Evolutionary conservation across 2,888 invertebrate genomes (phyloP).

Genomic region (Rhagonycha lutea): DNA sequence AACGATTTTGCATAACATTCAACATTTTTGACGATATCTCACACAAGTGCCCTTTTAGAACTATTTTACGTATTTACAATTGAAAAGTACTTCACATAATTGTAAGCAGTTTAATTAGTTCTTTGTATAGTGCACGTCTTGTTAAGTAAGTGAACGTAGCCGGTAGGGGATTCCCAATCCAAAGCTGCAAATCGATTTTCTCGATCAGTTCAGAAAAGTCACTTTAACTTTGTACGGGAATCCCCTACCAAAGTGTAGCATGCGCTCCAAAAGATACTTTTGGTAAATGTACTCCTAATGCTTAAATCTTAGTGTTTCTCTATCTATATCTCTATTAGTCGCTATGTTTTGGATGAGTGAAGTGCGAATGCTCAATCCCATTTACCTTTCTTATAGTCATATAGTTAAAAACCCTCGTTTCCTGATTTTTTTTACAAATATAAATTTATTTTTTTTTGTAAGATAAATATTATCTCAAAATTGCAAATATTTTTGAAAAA

Average conservation of each 20-base stretch:
- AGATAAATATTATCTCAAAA: neutral
- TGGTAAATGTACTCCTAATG: slow-evolving; percentile 11
- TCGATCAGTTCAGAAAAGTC: neutral
- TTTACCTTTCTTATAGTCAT: slow-evolving; percentile 9
- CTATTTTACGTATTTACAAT: neutral
- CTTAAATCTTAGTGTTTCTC: slow-evolving; percentile 28
- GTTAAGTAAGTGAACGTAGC: neutral
- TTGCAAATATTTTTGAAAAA: neutral
- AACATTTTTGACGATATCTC: neutral
- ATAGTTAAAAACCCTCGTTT: neutral
- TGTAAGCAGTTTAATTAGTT: neutral
- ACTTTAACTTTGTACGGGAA: no score
- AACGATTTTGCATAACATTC: neutral
- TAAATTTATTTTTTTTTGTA: neutral
- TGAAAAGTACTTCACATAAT: neutral
- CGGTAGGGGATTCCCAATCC: neutral
- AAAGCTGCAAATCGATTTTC: neutral
- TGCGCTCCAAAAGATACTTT: slow-evolving; percentile 8
- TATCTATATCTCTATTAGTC: slow-evolving; percentile 34
- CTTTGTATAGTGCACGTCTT: neutral
- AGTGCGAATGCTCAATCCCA: slow-evolving; percentile 31
- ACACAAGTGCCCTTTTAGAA: neutral
- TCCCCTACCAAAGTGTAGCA: slow-evolving; percentile 11
- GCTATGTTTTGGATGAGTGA: slow-evolving; percentile 40
- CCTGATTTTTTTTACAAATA: slow-evolving; percentile 1